A percentile compares a stretch with the other conserved stretches of the same genome.
phyloP scores from a whole-genome alignment of 2,888 invertebrate species.

The Leptogaster cylindrica region DNA sequence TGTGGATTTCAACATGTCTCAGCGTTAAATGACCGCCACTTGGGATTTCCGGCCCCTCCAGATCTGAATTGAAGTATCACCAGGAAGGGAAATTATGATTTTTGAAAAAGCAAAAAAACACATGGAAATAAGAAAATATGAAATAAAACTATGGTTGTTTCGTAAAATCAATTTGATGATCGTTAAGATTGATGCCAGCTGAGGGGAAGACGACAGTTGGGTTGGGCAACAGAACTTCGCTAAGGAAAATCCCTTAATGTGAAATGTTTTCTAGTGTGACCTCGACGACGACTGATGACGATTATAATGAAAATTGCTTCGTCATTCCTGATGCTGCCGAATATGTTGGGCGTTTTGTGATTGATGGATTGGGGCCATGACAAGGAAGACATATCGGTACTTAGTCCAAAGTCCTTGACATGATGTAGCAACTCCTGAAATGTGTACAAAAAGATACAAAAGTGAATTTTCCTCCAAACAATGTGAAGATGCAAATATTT shows the following conservation, averaged over 20 bases:
- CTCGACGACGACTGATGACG: background rate
- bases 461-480: background rate
- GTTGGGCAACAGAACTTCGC: background rate
- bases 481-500: too few species aligned
- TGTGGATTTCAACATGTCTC: conserved; percentile 38
- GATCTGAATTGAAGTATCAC: background rate
- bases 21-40: conserved; percentile 40
- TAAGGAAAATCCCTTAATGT: conserved; percentile 3
- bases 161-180: background rate
- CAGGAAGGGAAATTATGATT: conserved; percentile 28
- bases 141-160: too few species aligned
- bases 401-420: conserved; percentile 8
- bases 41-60: conserved; percentile 37
- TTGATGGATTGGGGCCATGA: conserved; percentile 34
- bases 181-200: background rate
- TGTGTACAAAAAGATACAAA: background rate
- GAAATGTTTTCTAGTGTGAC: background rate
- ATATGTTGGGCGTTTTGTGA: conserved; percentile 8
- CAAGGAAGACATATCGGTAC: background rate
- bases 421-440: conserved; percentile 20
- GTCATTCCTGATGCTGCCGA: conserved; percentile 27
- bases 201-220: background rate
- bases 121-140: background rate
- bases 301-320: background rate
- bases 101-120: conserved; percentile 22